Base-by-base conservation (phyloP, 2,888 invertebrate species). In the Eupithecia tripunctaria region DNA sequence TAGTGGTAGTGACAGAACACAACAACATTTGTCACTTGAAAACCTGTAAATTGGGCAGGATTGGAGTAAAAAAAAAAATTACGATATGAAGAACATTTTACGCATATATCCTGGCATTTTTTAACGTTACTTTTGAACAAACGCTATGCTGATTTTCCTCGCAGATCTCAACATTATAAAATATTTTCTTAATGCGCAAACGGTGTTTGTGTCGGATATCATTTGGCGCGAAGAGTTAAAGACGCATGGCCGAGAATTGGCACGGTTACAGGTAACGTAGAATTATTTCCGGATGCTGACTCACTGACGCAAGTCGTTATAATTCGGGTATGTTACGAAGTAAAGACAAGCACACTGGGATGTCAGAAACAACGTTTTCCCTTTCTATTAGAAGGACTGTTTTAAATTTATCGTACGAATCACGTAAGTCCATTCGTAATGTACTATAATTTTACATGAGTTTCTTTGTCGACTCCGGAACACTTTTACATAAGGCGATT, bases 261-360 rank as follows among this genome's bases (percentile, higher is more conserved):
- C 85, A 83, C 79, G 78, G 69, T 74, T 67, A 71, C 63, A 67
- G 60, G 68, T 70, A 71, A 68, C 64, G 72, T 72, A 70, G 59
- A 70, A 70, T 60, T 84, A 84, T 85, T 85, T 83, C 73, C 76
- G 80, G 73, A 70, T 71, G 73, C 67, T 85, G 84, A 85, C 76
- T 87, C 84, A 85, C 79, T 82, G 79, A 80, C 84, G 84, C 84
- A 84, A 82, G 81, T 81, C 70, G 70, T 36, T 73, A 64, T 64
- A 67, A 68, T 67, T 74, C 69, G 51, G 21, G 27, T 68, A 65
- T 21, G 47, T 74, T 71, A 68, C 66, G 62, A 10, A 63, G 62
- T n/a, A 27, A 27, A 63, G 2, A 25, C 29, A 0, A 62, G 15
- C 5, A 18, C 18, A 32, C n/a, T 32, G n/a, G 62, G 36, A 63